Conservation (phyloP, 2,113 vertebrate genomes). For the Strix aluco region DNA sequence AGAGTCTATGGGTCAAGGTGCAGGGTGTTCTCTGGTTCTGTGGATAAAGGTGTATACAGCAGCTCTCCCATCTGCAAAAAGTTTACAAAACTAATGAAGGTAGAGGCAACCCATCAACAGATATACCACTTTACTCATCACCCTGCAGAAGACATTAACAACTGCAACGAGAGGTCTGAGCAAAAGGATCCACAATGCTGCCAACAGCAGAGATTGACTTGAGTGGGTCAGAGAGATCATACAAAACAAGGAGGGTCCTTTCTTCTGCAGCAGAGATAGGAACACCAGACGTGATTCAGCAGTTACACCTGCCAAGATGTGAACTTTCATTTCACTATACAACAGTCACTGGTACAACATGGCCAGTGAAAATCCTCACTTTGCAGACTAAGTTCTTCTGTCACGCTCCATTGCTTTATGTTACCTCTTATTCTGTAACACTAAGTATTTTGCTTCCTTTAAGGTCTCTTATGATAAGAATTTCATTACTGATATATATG, state of each 20-base stretch:
- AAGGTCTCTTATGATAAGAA: neutral
- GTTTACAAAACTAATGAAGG: neutral
- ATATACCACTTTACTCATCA: neutral
- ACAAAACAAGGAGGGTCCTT: neutral
- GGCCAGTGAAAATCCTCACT: neutral
- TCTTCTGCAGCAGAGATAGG: neutral
- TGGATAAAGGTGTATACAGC: neutral
- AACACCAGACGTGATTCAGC: neutral
- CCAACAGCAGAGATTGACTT: neutral
- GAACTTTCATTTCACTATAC: neutral
- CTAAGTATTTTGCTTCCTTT: neutral
- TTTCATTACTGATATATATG: neutral
- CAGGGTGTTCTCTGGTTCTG: neutral
- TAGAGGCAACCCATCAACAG: neutral
- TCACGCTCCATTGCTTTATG: neutral
- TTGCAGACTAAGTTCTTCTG: neutral
- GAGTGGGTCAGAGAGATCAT: neutral
- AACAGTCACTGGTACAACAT: neutral
- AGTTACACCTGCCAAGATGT: neutral
- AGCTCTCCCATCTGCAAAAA: neutral
- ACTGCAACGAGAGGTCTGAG: neutral
- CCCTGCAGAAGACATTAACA: neutral
- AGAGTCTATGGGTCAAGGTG: neutral
- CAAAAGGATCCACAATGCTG: neutral
- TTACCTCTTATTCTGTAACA: neutral